Base-by-base conservation (phyloP, 2,113 vertebrate species). In the Prionailurus bengalensis region DNA sequence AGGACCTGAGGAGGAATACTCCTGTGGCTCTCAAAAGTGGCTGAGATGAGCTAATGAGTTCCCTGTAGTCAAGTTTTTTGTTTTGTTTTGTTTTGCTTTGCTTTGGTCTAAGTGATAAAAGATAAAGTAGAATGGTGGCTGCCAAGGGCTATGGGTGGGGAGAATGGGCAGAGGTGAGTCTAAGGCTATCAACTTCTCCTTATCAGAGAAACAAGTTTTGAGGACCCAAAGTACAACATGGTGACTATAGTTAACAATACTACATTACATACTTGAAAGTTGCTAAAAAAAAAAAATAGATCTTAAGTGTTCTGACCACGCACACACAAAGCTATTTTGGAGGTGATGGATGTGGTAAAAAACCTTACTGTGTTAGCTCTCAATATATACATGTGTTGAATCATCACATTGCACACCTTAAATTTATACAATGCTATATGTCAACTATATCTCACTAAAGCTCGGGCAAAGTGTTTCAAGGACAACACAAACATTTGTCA, bases 221-320 rank as follows among this genome's bases (percentile, higher is more conserved):
- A 29, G 45, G 45, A 66, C 39, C 58, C 76, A 76, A 87, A 21
- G 29, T 70, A 79, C 4, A 45, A 21, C 29, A 45, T 17, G 19
- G 55, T 33, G 27, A 89, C 55, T 45, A 8, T 8, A n/a, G 73
- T n/a, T n/a, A 66, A 33, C 39, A 53, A 33, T 68, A 79, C 29
- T 29, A 15, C 33, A 68, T 58, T 68, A 29, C 33, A 48, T 48
- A 78, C 4, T 48, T n/a, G 7, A 45, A 87, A 68, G n/a, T 25
- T 76, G 45, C 61, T 39, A 61, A 66, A n/a, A 39, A 39, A 36
- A 36, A 36, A 76, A 71, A 85, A 9, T 31, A 85, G 23, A 39
- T 87, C 61, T 76, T 94, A 86, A 86, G 55, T 94, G 29, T 94
- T 94, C 73, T 87, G 61, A 78, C 23, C n/a, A 42, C 7, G 13